phyloP scores from a whole-genome alignment of 2,888 invertebrate genomes.

The Tipula vernalis region DNA sequence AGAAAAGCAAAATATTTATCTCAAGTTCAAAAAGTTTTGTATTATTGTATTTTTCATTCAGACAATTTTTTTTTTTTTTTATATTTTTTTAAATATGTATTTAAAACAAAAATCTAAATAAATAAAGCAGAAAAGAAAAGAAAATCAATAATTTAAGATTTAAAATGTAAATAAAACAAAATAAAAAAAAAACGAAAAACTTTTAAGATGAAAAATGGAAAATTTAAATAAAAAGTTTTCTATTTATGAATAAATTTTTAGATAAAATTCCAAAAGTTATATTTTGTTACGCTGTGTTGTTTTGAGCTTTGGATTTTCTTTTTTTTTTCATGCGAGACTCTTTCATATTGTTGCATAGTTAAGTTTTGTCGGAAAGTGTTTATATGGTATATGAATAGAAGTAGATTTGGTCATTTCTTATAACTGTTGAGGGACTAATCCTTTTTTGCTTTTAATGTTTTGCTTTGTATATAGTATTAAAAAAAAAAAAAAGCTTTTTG shows the following conservation, averaged over 20 bases:
- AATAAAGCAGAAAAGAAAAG: background rate
- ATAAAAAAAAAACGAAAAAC: background rate
- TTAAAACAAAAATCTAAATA: background rate
- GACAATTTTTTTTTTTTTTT: background rate
- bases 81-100: background rate
- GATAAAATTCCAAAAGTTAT: background rate
- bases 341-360: background rate
- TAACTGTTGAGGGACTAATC: too few relatives aligned
- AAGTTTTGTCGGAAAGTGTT: background rate
- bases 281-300: background rate
- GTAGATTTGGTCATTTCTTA: too few relatives aligned
- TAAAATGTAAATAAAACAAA: background rate
- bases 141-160: slow-evolving; percentile 4
- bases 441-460: too few relatives aligned
- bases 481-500: too few relatives aligned
- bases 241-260: background rate
- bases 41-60: background rate
- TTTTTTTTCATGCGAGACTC: background rate
- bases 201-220: background rate
- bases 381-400: too few relatives aligned
- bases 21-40: background rate
- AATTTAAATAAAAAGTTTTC: background rate
- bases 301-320: background rate
- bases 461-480: too few relatives aligned
- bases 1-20: background rate